Evolutionary conservation across 2,888 invertebrate genomes (phyloP), one percentile per base, ranked within the genome.

Genomic region (Lomographa bimaculata): DNA sequence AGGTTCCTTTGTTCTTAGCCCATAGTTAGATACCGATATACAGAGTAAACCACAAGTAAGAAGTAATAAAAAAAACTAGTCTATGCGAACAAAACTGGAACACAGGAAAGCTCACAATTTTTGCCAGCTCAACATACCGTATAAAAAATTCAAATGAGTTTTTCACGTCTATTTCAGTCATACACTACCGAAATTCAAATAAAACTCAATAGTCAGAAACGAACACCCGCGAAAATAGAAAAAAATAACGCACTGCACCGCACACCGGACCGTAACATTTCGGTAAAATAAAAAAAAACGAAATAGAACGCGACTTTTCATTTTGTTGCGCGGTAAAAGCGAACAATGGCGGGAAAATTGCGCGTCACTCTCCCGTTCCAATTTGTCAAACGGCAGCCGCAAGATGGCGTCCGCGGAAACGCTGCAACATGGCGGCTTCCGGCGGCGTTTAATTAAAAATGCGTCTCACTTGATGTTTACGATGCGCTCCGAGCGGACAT

Each of bases 321-420:
- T 89, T 86, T 81, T 81, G 83, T 84, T 78, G 85, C 74, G 76
- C 76, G 77, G 76, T 79, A 77, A 82, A 82, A 78, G 79, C 81
- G 85, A 84, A 89, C 87, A 87, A 87, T 85, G 83, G 81, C 79
- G 84, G 84, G 83, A 85, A 87, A 87, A 87, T 87, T 87, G 86
- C 87, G 86, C 87, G 89, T 89, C 89, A 89, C 85, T 84, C 84
- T 79, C 72, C 75, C 83, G 78, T 82, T 84, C 83, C 89, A 87
- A 89, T 89, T 89, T 89, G 87, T 89, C 87, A 89, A 89, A 85
- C 82, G 82, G 72, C 71, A 71, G 70, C 76, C 77, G 74, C 82
- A 84, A 86, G 85, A 87, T 86, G 89, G 86, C 85, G 78, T 66
- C 69, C 59, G 61, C 77, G 79, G 80, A 80, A 71, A 69, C 66